These are phyloP conservation scores for Adrianichthys oophorus DNA, from an alignment of 2,797 vertebrate genomes.

Conservation along the genomic window DNA sequence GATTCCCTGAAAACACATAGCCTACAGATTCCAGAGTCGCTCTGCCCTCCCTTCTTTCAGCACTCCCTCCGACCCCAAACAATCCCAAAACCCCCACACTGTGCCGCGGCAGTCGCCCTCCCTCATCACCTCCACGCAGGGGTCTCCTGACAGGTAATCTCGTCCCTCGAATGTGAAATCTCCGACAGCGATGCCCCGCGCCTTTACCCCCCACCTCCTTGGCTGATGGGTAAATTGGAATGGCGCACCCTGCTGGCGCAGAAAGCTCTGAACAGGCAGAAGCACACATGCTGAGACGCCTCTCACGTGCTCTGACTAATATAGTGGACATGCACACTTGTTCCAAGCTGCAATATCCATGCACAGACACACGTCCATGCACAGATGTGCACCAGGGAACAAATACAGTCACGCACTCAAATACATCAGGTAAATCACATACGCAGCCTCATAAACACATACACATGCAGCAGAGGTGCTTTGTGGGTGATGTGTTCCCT, in stretches of 20 bases:
- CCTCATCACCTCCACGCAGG: constrained; percentile 75
- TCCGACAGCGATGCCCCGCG: constrained; percentile 71
- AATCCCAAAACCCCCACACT: constrained; percentile 58
- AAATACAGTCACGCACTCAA: constrained; percentile 27
- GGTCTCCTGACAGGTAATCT: constrained; percentile 78
- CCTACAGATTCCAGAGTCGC: constrained; percentile 63
- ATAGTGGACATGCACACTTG: constrained; percentile 77
- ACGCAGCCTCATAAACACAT: constrained; percentile 36
- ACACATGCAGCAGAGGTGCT: constrained; percentile 46
- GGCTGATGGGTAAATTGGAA: constrained; percentile 81
- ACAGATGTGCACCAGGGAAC: constrained; percentile 32
- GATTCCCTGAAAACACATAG: constrained; percentile 66
- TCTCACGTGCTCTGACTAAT: constrained; percentile 70
- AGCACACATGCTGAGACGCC: constrained; percentile 68
- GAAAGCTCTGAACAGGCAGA: constrained; percentile 74
- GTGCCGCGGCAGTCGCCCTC: constrained; percentile 66
- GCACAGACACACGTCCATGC: constrained; percentile 58
- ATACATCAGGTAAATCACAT: constrained; percentile 41
- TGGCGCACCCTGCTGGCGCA: constrained; percentile 78
- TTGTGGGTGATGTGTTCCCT: constrained; percentile 61
- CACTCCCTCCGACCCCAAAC: constrained; percentile 40
- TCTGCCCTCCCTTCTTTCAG: constrained; percentile 39
- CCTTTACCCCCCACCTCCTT: constrained; percentile 69
- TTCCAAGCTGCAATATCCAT: constrained; percentile 74
- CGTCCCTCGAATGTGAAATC: constrained; percentile 77